Conservation (phyloP, 2,113 vertebrate genomes). For the Embiotoca jacksoni region DNA sequence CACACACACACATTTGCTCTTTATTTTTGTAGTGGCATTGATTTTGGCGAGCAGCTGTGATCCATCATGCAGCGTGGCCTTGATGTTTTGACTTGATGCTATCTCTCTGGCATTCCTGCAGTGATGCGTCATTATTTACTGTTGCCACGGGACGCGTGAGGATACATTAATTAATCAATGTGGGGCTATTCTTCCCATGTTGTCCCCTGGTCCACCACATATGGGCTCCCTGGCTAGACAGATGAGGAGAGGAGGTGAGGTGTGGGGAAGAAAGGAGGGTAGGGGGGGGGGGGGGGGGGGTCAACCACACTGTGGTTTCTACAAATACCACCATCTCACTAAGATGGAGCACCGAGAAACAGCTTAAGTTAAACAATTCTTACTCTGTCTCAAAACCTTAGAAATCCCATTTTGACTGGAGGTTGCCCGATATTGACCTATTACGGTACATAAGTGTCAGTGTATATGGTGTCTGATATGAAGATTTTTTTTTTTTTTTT, state of each 20-base stretch:
- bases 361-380: constrained; percentile 23
- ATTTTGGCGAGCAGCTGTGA: constrained; percentile 72
- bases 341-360: constrained; percentile 16
- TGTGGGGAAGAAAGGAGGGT: constrained; percentile 36
- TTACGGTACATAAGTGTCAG: too few species aligned
- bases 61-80: constrained; percentile 76
- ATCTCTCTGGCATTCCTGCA: constrained; percentile 69
- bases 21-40: constrained; percentile 71
- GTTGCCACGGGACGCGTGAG: constrained; percentile 66
- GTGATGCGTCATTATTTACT: constrained; percentile 79
- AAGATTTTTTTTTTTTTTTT: too few species aligned
- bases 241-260: constrained; percentile 30
- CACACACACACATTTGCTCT: constrained; percentile 6
- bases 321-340: constrained; percentile 40
- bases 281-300: background rate
- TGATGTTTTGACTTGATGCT: constrained; percentile 78
- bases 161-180: constrained; percentile 81
- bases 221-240: too few species aligned
- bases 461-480: too few species aligned
- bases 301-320: background rate
- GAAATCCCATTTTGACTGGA: background rate
- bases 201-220: constrained; percentile 26
- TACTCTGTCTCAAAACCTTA: background rate
- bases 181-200: constrained; percentile 65
- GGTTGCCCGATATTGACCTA: too few species aligned